Base-by-base conservation (phyloP, 2,113 vertebrate genomes). In the Campylorhamphus procurvoides region DNA sequence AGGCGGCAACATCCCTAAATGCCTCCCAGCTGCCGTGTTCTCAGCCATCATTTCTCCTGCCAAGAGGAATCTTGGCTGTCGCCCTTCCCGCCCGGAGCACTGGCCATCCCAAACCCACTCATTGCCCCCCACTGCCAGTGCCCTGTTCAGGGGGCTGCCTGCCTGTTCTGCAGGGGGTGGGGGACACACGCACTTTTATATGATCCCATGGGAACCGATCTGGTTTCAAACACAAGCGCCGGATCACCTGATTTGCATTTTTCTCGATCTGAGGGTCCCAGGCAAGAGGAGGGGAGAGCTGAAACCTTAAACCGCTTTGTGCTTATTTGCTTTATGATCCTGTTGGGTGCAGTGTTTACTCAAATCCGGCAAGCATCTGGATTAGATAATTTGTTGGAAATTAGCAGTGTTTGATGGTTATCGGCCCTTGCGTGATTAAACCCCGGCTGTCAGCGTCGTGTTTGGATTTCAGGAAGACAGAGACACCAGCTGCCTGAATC, bases 301-400 rank as follows among this genome's bases (percentile, higher is more conserved):
- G 98, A 99, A 99, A 99, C 98, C 96, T 97, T 98, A 99, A 98
- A 99, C 98, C 97, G 75, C 98, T 98, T 98, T 98, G 98, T 99
- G 98, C 98, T 99, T 99, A 98, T 99, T 99, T 99, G 98, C 98
- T 99, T 99, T 99, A 99, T 98, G 98, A 98, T 99, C 98, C 98
- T 98, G 96, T 97, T 97, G 98, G 98, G 98, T 98, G 98, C 98
- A 83, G 96, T 98, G 98, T 99, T 99, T 99, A 99, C 98, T 98
- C 98, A 98, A 94, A 98, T 98, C 95, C 98, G 96, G 98, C 97
- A 98, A 99, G 94, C 99, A 99, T 99, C 99, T 99, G 99, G 99
- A 99, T 99, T 99, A 99, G 99, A 99, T 99, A 99, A 99, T 99
- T 99, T 99, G 99, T 98, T 98, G 97, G 98, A 98, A 99, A 99